Base-by-base conservation (phyloP, 2,113 vertebrate genomes). In the Baryphthengus martii region DNA sequence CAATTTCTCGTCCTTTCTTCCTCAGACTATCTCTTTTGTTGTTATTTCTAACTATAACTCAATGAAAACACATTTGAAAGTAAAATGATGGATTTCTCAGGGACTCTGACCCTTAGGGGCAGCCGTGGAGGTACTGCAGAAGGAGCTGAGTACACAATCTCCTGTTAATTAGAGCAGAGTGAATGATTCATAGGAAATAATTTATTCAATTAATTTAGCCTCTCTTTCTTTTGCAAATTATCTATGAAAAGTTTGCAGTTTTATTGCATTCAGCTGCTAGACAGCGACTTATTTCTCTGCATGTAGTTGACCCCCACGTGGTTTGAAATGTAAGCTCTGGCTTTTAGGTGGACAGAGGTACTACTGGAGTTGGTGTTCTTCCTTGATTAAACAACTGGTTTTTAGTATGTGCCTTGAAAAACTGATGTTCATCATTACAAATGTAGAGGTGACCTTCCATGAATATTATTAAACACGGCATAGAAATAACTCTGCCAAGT, bases 51-150 rank as follows among this genome's bases (percentile, higher is more conserved):
- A 55, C 84, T 93, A 88, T 52, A 87, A 93, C 85, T 59, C 96
- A 92, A 94, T 92, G 87, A 95, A 97, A 96, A 95, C 58, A 93
- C 55, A 97, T 97, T 96, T 97, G 78, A 96, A 97, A 97, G 86
- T 97, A 93, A 96, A 96, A 97, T 94, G 72, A 94, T 50, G 25
- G 50, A 86, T 96, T 96, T 96, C 90, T 92, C 77, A 20, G 72
- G 93, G 96, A 94, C 94, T 88, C 82, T 95, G 96, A 95, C 94
- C 94, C 93, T 95, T 83, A 74, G 88, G 95, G 96, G 95, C 95
- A 95, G 72, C 88, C 78, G 70, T 82, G 50, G 91, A 97, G 66
- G 88, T 94, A 82, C 81, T 90, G 84, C 84, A 93, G 84, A 92
- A 95, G 72, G 76, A 95, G 81, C 89, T 67, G 85, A 94, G 93